Percentiles rank a stretch among this genome's conserved stretches.
Conservation (phyloP, 2,888 invertebrate species). For the Metopia argyrocephala region DNA sequence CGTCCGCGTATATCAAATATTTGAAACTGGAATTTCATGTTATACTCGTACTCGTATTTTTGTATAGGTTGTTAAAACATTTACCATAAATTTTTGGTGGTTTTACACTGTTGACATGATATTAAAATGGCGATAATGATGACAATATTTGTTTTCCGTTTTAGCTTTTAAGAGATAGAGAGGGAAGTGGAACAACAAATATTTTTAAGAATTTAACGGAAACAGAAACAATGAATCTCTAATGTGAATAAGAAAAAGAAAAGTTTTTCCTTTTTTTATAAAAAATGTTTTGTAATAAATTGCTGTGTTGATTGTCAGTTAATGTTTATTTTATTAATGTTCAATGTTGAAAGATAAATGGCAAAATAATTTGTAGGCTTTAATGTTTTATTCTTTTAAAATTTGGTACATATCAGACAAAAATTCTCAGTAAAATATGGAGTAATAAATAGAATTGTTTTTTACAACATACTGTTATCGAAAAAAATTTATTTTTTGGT, state of each 20-base stretch:
- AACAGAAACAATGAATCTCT: not conserved
- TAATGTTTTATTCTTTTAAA: not conserved
- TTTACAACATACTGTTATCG: no score
- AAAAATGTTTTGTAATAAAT: slow-evolving; percentile 60
- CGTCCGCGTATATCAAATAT: slow-evolving; percentile 53
- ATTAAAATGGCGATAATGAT: slow-evolving; percentile 61
- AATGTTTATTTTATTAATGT: slow-evolving; percentile 56
- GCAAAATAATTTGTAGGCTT: slow-evolving; percentile 41
- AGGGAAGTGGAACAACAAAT: not conserved
- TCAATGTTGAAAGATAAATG: slow-evolving; percentile 49
- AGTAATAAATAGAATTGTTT: no score
- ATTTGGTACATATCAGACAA: not conserved
- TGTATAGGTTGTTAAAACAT: slow-evolving; percentile 32
- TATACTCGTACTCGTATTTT: not conserved
- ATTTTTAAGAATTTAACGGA: slow-evolving; percentile 1
- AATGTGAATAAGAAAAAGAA: slow-evolving; percentile 4
- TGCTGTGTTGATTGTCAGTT: slow-evolving; percentile 51
- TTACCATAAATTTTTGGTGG: slow-evolving; percentile 41
- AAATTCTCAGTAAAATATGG: no score
- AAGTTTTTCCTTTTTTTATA: slow-evolving; percentile 15
- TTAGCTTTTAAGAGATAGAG: not conserved
- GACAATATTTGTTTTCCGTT: slow-evolving; percentile 41
- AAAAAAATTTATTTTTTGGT: no score
- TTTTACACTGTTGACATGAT: slow-evolving; percentile 51
- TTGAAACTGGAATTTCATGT: slow-evolving; percentile 24